Base-by-base conservation (phyloP, 2,888 invertebrate species). In the Lithophane ornitopus region DNA sequence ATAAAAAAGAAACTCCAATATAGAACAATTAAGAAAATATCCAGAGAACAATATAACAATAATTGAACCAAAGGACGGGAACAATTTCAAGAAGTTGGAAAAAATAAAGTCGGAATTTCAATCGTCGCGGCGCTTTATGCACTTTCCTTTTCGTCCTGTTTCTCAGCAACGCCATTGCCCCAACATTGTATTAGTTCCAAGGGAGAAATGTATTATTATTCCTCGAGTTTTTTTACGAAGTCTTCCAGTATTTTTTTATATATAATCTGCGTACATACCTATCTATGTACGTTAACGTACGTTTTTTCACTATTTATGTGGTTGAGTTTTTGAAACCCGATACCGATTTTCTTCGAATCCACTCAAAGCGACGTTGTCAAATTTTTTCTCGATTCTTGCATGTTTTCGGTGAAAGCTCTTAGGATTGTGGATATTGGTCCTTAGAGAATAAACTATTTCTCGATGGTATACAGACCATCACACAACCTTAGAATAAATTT, bases 201-300 rank as follows among this genome's bases (percentile, higher is more conserved):
- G 77, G 75, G 79, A 88, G 67, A 80, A 84, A 84, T 88, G 58
- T 80, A 76, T 84, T 86, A 81, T 80, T 79, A 80, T 84, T 65
- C 74, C 70, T 63, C 63, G 26, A 77, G 66, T 73, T 81, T 86
- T 83, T 73, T 78, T 76, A 81, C 85, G 78, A 76, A 41, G n/a
- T 26, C 69, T 70, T 44, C 28, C 26, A 71, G 79, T 76, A 61
- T 83, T 76, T 78, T 76, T 76, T 61, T n/a, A 19, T 70, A 61
- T 62, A n/a, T 68, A 70, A 54, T 74, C 44, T 74, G 54, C 14
- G 41, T 69, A 58, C n/a, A 4, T 69, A 58, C n/a, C 7, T 41
- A 61, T n/a, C 7, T 41, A 61, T n/a, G 3, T 59, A 69, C 63
- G 28, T 22, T 69, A 41, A 44, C 26, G 11, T 44, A 39, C 8